These are phyloP conservation scores for silkworm (Bombyx mori) DNA, from an alignment of 1,140 invertebrate genomes.

Conservation along the genomic window DNA sequence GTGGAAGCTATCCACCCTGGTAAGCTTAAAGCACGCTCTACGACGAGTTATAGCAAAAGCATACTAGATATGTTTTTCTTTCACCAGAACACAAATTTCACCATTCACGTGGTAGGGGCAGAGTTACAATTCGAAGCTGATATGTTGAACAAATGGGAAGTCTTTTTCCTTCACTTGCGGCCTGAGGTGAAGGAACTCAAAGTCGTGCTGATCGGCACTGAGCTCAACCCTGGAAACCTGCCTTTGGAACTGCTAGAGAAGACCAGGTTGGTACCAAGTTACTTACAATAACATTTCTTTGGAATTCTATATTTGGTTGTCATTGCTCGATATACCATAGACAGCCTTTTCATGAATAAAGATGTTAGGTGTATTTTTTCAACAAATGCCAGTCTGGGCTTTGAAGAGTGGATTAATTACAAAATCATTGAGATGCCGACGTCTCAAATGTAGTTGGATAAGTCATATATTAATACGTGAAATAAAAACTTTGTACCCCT, in stretches of 20 bases:
- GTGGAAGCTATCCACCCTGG: too few species aligned
- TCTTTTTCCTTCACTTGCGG: conserved; percentile 76
- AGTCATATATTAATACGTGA: too few species aligned
- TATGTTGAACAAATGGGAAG: conserved; percentile 78
- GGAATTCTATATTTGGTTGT: not conserved
- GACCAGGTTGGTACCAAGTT: conserved; percentile 32
- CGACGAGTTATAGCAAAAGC: too few species aligned
- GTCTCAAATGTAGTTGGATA: too few species aligned
- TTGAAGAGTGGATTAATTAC: too few species aligned
- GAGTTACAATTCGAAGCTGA: conserved; percentile 81
- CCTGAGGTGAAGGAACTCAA: conserved; percentile 70
- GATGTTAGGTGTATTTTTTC: too few species aligned
- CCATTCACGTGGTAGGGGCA: conserved; percentile 75
- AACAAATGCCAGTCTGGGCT: too few species aligned
- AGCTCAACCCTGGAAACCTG: conserved; percentile 72
- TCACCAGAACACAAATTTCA: conserved; percentile 53
- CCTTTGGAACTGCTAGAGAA: conserved; percentile 66
- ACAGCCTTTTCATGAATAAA: too few species aligned
- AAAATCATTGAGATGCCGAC: too few species aligned
- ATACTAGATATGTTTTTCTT: not conserved
- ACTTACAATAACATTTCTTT: not conserved
- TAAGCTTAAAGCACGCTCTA: too few species aligned
- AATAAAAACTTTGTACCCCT: too few species aligned
- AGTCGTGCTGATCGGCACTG: conserved; percentile 76
- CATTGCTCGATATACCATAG: too few species aligned